Base-by-base conservation (phyloP, 1,140 invertebrate species). In the Drosophila gunungcola region DNA sequence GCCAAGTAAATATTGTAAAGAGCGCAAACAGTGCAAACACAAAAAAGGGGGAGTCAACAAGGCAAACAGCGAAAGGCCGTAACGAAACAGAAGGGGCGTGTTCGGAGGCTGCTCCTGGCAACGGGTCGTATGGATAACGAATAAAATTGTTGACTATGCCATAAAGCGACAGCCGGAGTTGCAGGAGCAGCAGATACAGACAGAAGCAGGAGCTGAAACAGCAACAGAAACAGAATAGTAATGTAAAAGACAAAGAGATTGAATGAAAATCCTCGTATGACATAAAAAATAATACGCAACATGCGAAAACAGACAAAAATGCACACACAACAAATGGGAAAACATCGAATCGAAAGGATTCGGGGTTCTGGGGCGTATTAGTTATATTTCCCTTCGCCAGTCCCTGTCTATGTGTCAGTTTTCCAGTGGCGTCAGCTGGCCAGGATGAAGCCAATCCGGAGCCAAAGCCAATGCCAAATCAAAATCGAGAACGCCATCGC, bases 61-160 rank as follows among this genome's bases (percentile, higher is more conserved):
- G 69, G 55, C 29, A 68, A 65, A 46, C 25, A 60, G 10, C 12
- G 36, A 60, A 61, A 58, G 76, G 36, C 39, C 42, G 60, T 51
- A 41, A 67, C 73, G 48, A 25, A 77, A 77, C 73, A 76, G 53
- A 74, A 74, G 64, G 38, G 51, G 61, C 39, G 21, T 29, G 12
- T 39, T 2, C 36, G 73, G 61, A 52, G 61, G 62, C 53, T 58
- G 73, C 39, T 43, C 67, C 62, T 46, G 54, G 57, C 74, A 77
- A 77, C 73, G 55, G 73, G 63, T 57, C 73, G 67, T 55, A 64
- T 73, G 67, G 49, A 70, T 76, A 83, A 83, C 77, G 67, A 84
- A 84, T 76, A 77, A 77, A 77, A 84, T 78, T 72, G 80, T 84
- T 83, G 80, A 83, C 75, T 75, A 63, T 58, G 80, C 75, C 75